Evolutionary conservation across 2,113 vertebrate genomes (phyloP), one percentile per base, ranked within the genome.

Genomic region (Forbesichthys agassizii): DNA sequence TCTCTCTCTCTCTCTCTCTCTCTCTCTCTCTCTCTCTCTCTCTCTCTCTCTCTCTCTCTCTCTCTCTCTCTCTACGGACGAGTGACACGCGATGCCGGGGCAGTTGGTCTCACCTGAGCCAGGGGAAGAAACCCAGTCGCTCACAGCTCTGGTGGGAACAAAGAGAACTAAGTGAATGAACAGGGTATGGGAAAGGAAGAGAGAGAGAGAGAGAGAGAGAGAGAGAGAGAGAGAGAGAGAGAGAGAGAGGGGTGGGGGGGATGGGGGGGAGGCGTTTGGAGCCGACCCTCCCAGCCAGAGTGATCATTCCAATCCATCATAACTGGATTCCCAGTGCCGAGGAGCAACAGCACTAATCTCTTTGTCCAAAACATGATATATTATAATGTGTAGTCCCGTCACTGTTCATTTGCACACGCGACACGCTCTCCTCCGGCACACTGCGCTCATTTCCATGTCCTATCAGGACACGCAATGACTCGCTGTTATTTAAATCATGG

Each of bases 41-140:
- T 20, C 20, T 20, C 20, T 1, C 27, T 27, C 27, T 27, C 27
- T 27, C 27, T 27, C 27, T 27, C 27, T 27, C 27, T 27, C 27
- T 27, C 27, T 27, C 27, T 27, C 27, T 27, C 27, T 27, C 27
- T 27, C 27, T 27, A 27, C 27, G 27, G 27, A 27, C 27, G 27
- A 27, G 27, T 27, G 88, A 88, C 80, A 87, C 86, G 81, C 69
- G 84, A 88, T 85, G 79, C 79, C 85, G 68, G 27, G 27, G 27
- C 27, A 2, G 27, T 27, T 27, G 27, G 27, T 27, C 27, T 27
- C 9, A 52, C 13, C 55, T 48, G 47, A 48, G n/a, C 67, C 81
- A 71, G 78, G 64, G 49, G 84, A 77, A 71, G 61, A 33, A 52
- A 33, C 11, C 11, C 49, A 14, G 13, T 12, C 49, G 27, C 42